Base-by-base conservation (phyloP, 2,888 invertebrate species). In the Megastigmus dorsalis region DNA sequence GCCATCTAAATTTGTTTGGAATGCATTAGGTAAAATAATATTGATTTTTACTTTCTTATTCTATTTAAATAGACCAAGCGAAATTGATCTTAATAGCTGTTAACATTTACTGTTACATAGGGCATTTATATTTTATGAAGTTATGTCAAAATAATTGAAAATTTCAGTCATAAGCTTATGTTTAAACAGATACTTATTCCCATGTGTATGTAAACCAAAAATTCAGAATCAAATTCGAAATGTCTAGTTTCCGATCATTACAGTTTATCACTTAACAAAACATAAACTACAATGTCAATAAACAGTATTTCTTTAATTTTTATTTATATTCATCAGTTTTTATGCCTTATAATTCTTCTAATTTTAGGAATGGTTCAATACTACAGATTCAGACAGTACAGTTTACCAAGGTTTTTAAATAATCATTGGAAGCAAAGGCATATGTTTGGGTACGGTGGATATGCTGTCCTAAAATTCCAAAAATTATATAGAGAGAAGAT, bases 391-490 rank as follows among this genome's bases (percentile, higher is more conserved):
- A 84, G 87, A 30, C 94, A 95, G 83, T 90, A 95, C 84, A 79
- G 85, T 1, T 85, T 94, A 72, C 95, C 95, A 1, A 91, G 91
- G 80, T 90, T 90, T 78, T 90, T 92, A 89, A 95, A 95, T 83
- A 88, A 80, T 2, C 89, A 89, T 63, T 95, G 93, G 93, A 89
- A 90, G 0, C 88, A 91, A 77, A 89, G 89, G 3, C 91, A 93
- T 77, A 83, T 90, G 59, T 90, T 91, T 81, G 89, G 91, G 80
- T 90, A 89, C 74, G 89, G 89, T 55, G 92, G 92, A 67, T 79
- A 86, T 60, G 93, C 94, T 76, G 93, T 93, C 0, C 90, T 88
- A 30, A 92, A 91, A 79, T 94, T 93, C 81, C 81, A 91, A 5
- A 76, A 89, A 50, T 86, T 92, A 1, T 93, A 93, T 80, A 91